A percentile compares a stretch with the other conserved stretches of the same genome.
Evolutionary conservation across 2,888 invertebrate genomes (phyloP).

Genomic region (Harpagoxenus sublaevis): DNA sequence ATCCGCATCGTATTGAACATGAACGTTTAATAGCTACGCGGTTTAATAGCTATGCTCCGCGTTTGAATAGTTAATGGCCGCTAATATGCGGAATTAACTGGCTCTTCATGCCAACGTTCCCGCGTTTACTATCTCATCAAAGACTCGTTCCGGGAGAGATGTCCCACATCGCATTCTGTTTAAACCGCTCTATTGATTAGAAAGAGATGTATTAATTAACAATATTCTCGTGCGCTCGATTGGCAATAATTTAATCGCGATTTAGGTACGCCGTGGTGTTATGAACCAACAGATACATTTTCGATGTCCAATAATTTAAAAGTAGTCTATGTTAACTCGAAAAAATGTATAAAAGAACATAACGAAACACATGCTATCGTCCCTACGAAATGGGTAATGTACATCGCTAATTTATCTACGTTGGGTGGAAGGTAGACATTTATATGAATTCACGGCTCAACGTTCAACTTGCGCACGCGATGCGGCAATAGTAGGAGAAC

Average conservation of each 20-base stretch:
- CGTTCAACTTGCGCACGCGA: conserved; percentile 18
- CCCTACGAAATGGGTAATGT: neutral
- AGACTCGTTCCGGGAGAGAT: conserved; percentile 34
- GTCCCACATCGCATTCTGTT: conserved; percentile 17
- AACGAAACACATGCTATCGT: too few species aligned
- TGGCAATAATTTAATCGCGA: neutral
- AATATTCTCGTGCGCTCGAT: neutral
- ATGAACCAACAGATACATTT: neutral
- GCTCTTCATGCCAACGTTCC: conserved; percentile 28
- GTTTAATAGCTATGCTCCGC: conserved; percentile 42
- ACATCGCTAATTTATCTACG: neutral
- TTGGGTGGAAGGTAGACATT: neutral
- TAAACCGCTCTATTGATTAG: neutral
- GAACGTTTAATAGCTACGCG: conserved; percentile 9
- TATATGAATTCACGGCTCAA: conserved; percentile 10
- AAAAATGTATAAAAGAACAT: neutral
- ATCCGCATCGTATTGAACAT: conserved; percentile 40
- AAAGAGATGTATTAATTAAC: conserved; percentile 15
- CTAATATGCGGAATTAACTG: conserved; percentile 46
- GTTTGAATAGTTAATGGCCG: conserved; percentile 52
- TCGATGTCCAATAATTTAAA: neutral
- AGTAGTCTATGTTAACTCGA: neutral
- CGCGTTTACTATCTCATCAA: conserved; percentile 47
- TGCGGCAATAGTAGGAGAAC: neutral
- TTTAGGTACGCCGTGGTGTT: neutral